These are phyloP conservation scores for Drosophila ohnishii DNA, from an alignment of 1,140 invertebrate genomes.

Conservation along the genomic window DNA sequence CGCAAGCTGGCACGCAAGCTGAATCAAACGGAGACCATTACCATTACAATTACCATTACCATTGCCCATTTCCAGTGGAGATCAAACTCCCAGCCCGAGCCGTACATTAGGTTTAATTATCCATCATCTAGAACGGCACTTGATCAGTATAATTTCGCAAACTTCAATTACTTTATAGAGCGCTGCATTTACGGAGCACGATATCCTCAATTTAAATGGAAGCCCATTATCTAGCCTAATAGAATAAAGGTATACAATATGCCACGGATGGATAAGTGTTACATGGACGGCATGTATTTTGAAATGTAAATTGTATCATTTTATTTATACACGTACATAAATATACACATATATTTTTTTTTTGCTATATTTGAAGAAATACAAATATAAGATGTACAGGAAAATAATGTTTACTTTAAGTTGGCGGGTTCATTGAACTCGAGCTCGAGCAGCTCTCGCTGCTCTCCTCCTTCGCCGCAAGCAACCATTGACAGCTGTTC, in stretches of 20 bases:
- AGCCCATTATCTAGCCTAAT: slow-evolving; percentile 6
- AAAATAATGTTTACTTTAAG: slow-evolving; percentile 10
- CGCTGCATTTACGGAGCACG: slow-evolving; percentile 20
- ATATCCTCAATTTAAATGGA: not conserved
- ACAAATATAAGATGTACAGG: slow-evolving; percentile 9
- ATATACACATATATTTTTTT: not conserved
- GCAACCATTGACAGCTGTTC: slow-evolving; percentile 46
- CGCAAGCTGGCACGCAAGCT: slow-evolving; percentile 9
- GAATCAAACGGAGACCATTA: slow-evolving; percentile 9
- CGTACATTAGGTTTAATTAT: slow-evolving; percentile 27
- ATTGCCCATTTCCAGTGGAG: slow-evolving; percentile 7
- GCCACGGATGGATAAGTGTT: not conserved
- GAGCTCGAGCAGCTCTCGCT: not conserved
- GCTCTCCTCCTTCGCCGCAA: not conserved
- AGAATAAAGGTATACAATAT: slow-evolving; percentile 2
- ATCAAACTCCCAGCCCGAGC: not conserved
- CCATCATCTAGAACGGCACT: not conserved
- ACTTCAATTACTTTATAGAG: slow-evolving; percentile 6
- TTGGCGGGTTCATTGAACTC: slow-evolving; percentile 29
- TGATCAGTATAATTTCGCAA: slow-evolving; percentile 29
- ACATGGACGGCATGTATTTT: slow-evolving; percentile 9
- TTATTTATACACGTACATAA: not conserved
- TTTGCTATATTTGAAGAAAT: slow-evolving; percentile 15
- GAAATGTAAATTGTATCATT: slow-evolving; percentile 22
- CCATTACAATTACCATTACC: slow-evolving; percentile 6